Percentiles rank a stretch among this genome's conserved stretches.
Conservation (phyloP, 2,888 invertebrate species). For the Mylabris sibirica region DNA sequence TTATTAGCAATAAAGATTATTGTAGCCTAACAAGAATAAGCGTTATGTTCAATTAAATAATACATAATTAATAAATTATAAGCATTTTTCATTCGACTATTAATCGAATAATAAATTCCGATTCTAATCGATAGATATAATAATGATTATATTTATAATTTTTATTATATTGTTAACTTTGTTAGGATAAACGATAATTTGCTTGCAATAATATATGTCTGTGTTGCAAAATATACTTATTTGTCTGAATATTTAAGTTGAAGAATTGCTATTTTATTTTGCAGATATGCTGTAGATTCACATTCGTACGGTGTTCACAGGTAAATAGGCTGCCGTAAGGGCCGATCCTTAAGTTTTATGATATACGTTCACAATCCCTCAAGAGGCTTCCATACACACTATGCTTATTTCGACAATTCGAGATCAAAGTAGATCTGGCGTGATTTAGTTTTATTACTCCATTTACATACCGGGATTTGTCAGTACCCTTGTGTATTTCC, state of each 20-base stretch:
- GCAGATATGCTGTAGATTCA: conserved; percentile 38
- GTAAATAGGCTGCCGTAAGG: conserved; percentile 50
- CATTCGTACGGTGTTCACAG: conserved; percentile 47
- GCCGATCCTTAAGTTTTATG: conserved; percentile 49
- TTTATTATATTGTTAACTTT: not conserved
- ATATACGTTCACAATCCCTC: conserved; percentile 49
- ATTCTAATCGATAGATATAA: not conserved
- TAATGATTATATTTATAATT: not conserved
- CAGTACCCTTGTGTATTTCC: conserved; percentile 12
- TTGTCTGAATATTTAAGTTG: not conserved
- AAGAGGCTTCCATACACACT: conserved; percentile 44
- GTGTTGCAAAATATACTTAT: not conserved
- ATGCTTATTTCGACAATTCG: conserved; percentile 49
- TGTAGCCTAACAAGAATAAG: not conserved
- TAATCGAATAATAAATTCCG: not conserved
- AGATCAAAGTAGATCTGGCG: conserved; percentile 46
- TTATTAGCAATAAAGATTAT: not conserved
- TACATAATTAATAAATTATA: not conserved
- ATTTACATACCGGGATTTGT: conserved; percentile 22
- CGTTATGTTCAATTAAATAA: not conserved
- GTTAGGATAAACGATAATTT: not conserved
- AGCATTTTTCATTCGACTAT: not conserved
- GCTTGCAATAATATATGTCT: no score
- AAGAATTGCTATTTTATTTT: conserved; percentile 34
- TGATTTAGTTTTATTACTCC: conserved; percentile 50